Base-by-base conservation (phyloP, 2,888 invertebrate species). In the Dasysyrphus tricinctus region DNA sequence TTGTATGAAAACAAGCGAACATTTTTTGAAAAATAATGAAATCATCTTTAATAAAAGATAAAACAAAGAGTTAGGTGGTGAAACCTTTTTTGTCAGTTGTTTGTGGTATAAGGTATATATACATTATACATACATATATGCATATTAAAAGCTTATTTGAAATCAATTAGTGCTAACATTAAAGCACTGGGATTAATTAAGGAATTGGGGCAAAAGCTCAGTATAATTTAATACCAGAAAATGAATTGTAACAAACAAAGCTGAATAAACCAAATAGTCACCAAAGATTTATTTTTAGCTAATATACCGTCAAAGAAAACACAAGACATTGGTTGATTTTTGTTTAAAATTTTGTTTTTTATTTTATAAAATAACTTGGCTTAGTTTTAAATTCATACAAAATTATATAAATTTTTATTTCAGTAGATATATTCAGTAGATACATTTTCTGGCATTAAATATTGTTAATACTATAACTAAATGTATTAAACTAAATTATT, bases 391-490 rank as follows among this genome's bases (percentile, higher is more conserved):
- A 2, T 61, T 39, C 39, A 42, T 54, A 69, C 69, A 69, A 69
- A 24, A 78, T 67, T 51, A 73, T 39, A 82, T 44, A 3, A 37
- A 7, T 77, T 67, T 57, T 32, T 54, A 73, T 72, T 72, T 80
- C 54, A 59, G 29, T 44, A 24, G 3, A 24, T 24, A 24, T 24
- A n/a, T 74, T 42, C 56, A 59, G 32, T 34, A 76, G 9, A 44
- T 54, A 81, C 85, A 86, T 86, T 86, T 86, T 86, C 85, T 86
- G 85, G 85, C 85, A 86, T 86, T 86, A 86, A 85, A 81, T 85
- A 73, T 67, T 83, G 44, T 75, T 84, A 63, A 74, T 42, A 47
- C 11, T 32, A 63, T 16, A 44, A n/a, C 5, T 7, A 2, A 24
- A 24, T 24, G 44, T 11, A 32, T 32, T 16, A 11, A 65, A 32